Evolutionary conservation across 2,113 vertebrate genomes (phyloP).

Genomic region (Eulemur macaco): DNA sequence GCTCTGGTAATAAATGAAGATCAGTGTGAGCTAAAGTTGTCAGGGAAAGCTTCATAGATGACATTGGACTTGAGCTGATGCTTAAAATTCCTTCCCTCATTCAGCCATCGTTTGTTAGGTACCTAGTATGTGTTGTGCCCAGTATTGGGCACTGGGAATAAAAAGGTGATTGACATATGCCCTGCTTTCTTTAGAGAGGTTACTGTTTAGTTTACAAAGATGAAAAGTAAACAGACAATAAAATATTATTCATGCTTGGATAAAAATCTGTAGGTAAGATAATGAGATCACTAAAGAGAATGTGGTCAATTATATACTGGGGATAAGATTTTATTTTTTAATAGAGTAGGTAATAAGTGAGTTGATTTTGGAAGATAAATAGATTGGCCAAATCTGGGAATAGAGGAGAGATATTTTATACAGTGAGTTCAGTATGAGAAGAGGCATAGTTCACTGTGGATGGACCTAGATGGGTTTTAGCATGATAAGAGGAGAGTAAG

Average conservation of each 20-base stretch:
- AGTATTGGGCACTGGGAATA: not conserved
- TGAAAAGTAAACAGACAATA: not conserved
- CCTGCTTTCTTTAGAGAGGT: not conserved
- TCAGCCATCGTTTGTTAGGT: not conserved
- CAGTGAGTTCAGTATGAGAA: not conserved
- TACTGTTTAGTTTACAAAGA: not conserved
- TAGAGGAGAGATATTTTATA: not conserved
- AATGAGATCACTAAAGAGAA: not conserved
- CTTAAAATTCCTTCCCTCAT: not conserved
- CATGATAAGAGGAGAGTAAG: not conserved
- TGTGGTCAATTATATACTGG: not conserved
- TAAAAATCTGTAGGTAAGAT: not conserved
- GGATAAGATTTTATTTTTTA: not conserved
- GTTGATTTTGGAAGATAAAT: not conserved
- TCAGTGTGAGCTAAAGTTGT: not conserved
- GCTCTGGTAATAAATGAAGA: not conserved
- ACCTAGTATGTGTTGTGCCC: not conserved
- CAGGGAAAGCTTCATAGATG: not conserved
- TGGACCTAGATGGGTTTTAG: not conserved
- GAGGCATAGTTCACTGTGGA: not conserved
- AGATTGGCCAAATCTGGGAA: not conserved
- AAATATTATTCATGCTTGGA: not conserved
- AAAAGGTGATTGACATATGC: not conserved
- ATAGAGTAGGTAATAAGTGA: not conserved
- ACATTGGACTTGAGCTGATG: not conserved